phyloP scores from a whole-genome alignment of 2,113 vertebrate genomes.

The Greenwoodochromis staneri region DNA sequence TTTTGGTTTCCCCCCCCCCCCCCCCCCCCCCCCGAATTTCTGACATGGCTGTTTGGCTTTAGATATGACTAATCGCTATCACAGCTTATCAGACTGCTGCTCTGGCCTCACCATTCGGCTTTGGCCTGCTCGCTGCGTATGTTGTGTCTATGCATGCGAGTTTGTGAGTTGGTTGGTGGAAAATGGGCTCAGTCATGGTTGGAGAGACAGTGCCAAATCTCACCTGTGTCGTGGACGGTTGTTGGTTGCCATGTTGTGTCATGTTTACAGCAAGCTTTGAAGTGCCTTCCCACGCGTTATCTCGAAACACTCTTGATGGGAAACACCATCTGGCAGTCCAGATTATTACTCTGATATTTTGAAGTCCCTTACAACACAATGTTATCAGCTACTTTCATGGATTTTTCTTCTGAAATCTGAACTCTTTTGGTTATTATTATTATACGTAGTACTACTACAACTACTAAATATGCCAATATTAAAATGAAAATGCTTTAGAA shows the following conservation, averaged over 20 bases:
- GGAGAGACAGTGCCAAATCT: slow-evolving; percentile 21
- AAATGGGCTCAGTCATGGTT: slow-evolving; percentile 44
- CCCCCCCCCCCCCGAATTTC: not conserved
- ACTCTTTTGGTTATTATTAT: not conserved
- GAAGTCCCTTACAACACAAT: not conserved
- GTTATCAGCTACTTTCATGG: not conserved
- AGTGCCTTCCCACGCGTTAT: not conserved
- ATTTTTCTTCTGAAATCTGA: not conserved
- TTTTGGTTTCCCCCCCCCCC: too few relatives aligned
- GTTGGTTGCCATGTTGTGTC: not conserved
- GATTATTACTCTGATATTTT: not conserved
- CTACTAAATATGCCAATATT: not conserved
- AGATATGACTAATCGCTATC: slow-evolving; percentile 59
- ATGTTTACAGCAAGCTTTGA: not conserved
- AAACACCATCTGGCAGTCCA: not conserved
- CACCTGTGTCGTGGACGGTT: not conserved
- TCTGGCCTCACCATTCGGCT: slow-evolving; percentile 21
- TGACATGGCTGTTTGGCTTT: slow-evolving; percentile 52
- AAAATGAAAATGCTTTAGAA: not conserved
- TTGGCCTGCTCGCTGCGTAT: not conserved
- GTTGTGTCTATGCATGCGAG: not conserved
- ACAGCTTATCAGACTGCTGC: slow-evolving; percentile 49
- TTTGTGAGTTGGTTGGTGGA: not conserved
- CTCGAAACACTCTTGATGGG: not conserved
- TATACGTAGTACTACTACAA: not conserved